Conservation (phyloP, 2,888 invertebrate species). For the Heliothis peltigera region DNA sequence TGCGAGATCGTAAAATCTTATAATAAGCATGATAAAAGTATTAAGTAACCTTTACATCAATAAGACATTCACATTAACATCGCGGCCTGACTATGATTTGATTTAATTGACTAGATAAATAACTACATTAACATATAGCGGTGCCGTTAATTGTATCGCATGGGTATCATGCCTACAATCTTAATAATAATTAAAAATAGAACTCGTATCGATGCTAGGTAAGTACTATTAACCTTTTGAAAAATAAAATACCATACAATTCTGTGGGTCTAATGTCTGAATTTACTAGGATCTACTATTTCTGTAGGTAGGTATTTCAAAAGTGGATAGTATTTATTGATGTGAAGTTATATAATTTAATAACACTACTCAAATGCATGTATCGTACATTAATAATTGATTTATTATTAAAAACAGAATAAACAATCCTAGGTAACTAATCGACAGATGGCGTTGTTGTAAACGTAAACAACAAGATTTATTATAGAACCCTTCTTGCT, state of each 20-base stretch:
- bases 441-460: slow-evolving; percentile 50
- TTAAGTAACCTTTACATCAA: slow-evolving; percentile 61
- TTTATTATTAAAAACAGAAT: neutral
- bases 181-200: neutral
- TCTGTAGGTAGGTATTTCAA: too few relatives aligned
- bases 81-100: slow-evolving; percentile 18
- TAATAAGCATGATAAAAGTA: slow-evolving; percentile 67
- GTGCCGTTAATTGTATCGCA: neutral
- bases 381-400: neutral
- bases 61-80: slow-evolving; percentile 36
- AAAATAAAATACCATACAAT: too few relatives aligned
- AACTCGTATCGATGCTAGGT: neutral
- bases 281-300: too few relatives aligned
- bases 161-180: too few relatives aligned
- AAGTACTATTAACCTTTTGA: too few relatives aligned
- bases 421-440: slow-evolving; percentile 6
- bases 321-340: too few relatives aligned
- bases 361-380: too few relatives aligned
- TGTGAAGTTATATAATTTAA: too few relatives aligned
- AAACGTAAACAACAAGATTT: slow-evolving; percentile 51
- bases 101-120: slow-evolving; percentile 40
- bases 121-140: neutral
- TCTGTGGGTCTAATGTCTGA: too few relatives aligned
- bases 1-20: slow-evolving; percentile 73
- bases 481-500: slow-evolving; percentile 55